phyloP scores from a whole-genome alignment of 1,140 invertebrate genomes.

The Odontomachus brunneus region DNA sequence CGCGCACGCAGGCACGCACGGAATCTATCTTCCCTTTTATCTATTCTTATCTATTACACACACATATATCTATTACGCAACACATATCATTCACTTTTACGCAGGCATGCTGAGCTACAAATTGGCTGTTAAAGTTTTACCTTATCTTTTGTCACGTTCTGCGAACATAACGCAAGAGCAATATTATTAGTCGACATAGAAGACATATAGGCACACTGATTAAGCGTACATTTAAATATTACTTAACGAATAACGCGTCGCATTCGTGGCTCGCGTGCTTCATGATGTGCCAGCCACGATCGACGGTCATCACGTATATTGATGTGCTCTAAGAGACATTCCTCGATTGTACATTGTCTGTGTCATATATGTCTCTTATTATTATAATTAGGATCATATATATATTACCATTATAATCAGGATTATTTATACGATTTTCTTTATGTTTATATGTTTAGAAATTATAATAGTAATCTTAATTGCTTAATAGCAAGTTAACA shows the following conservation, averaged over 20 bases:
- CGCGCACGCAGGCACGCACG: conserved; percentile 31
- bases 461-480: too few species aligned
- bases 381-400: too few species aligned
- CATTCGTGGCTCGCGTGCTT: conserved; percentile 15
- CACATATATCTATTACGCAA: conserved; percentile 29
- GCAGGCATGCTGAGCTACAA: conserved; percentile 70
- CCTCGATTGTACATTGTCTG: too few species aligned
- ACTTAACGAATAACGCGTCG: conserved; percentile 66
- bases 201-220: conserved; percentile 74
- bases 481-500: too few species aligned
- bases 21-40: conserved; percentile 39
- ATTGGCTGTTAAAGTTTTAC: conserved; percentile 80
- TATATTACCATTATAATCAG: too few species aligned
- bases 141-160: conserved; percentile 84
- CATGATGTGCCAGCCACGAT: conserved; percentile 36
- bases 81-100: conserved; percentile 56
- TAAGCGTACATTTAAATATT: conserved; percentile 71
- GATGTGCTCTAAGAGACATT: too few species aligned
- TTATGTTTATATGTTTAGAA: too few species aligned
- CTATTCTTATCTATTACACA: conserved; percentile 58
- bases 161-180: conserved; percentile 84
- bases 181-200: conserved; percentile 79
- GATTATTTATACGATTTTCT: not conserved
- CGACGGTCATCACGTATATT: conserved; percentile 52
- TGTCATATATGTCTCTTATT: too few species aligned